Conservation (phyloP, 2,888 invertebrate species). For the Hecatera dysodea region DNA sequence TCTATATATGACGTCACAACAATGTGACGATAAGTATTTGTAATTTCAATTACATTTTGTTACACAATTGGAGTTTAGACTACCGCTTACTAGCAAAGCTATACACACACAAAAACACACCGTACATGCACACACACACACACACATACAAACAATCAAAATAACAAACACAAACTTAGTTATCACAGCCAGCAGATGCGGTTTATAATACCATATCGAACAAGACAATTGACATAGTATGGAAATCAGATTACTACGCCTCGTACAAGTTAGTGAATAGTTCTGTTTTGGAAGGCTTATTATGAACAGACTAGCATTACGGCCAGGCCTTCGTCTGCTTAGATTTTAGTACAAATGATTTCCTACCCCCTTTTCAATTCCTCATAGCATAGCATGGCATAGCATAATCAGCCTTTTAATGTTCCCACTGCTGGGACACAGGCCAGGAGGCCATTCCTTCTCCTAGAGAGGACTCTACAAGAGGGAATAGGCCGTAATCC, state of each 20-base stretch:
- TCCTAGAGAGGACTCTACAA: too few species aligned
- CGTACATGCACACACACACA: neutral
- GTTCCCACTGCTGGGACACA: too few species aligned
- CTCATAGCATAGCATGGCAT: too few species aligned
- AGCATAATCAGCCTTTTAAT: too few species aligned
- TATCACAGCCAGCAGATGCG: conserved; percentile 39
- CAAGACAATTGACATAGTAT: conserved; percentile 43
- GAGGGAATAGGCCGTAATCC: too few species aligned
- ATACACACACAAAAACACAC: neutral
- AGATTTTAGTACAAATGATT: too few species aligned
- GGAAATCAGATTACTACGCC: conserved; percentile 38
- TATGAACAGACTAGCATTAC: too few species aligned
- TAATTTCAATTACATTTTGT: neutral
- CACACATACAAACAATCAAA: conserved; percentile 9
- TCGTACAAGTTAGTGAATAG: conserved; percentile 34
- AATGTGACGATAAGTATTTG: neutral
- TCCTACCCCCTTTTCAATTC: too few species aligned
- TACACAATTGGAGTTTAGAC: neutral
- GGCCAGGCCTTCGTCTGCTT: too few species aligned
- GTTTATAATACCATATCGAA: conserved; percentile 40
- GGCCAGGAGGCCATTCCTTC: too few species aligned
- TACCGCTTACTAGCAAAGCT: neutral
- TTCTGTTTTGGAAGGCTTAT: neutral
- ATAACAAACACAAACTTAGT: conserved; percentile 28
- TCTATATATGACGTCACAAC: too few species aligned